Percentiles rank a stretch among this genome's conserved stretches.
Evolutionary conservation across 2,113 vertebrate genomes (phyloP).

Genomic region (Marmota monax): DNA sequence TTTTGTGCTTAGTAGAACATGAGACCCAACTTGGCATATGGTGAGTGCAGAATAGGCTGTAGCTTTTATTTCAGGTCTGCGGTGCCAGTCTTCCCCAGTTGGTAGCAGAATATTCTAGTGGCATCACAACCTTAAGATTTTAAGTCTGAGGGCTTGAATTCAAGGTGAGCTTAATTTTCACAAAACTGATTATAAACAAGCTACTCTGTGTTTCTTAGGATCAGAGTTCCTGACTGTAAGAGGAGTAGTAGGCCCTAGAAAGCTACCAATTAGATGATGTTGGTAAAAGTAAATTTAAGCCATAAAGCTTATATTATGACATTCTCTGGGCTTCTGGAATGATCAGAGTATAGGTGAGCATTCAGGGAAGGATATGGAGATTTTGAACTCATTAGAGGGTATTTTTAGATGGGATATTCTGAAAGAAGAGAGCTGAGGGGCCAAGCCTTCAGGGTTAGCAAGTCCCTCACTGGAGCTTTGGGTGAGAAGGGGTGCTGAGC

Average conservation of each 20-base stretch:
- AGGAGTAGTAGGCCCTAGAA: background rate
- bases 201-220: background rate
- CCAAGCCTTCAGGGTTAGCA: background rate
- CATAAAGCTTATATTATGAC: background rate
- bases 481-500: background rate
- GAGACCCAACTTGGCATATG: background rate
- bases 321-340: background rate
- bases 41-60: background rate
- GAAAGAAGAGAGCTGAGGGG: background rate
- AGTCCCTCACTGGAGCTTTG: constrained; percentile 13
- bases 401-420: background rate
- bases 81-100: background rate
- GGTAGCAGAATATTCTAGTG: background rate
- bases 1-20: background rate
- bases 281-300: background rate
- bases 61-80: background rate
- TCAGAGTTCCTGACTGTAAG: background rate
- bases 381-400: background rate
- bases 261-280: background rate
- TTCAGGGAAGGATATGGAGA: background rate
- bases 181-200: background rate
- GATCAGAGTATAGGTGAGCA: background rate
- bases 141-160: background rate
- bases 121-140: background rate
- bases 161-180: background rate